Evolutionary conservation across 1,140 invertebrate genomes (phyloP).

Genomic region (Centruroides sculpturatus): DNA sequence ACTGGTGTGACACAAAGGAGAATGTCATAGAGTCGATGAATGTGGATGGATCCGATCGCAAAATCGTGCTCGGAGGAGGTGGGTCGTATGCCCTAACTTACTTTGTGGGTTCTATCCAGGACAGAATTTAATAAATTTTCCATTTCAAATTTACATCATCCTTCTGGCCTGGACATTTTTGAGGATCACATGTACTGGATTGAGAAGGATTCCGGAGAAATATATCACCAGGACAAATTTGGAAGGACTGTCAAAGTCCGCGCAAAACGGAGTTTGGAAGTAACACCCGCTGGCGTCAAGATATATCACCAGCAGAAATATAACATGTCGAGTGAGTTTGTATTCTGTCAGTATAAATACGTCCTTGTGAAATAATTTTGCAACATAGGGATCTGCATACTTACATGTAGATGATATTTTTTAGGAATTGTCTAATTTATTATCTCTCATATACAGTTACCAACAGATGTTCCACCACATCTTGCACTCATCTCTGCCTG

Average conservation of each 20-base stretch:
- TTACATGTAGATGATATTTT: too few relatives aligned
- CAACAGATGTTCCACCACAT: constrained; percentile 51
- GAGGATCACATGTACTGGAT: constrained; percentile 79
- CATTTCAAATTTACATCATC: constrained; percentile 37
- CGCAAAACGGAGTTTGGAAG: constrained; percentile 53
- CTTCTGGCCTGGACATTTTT: constrained; percentile 80
- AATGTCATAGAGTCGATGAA: constrained; percentile 83
- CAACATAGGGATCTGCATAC: too few relatives aligned
- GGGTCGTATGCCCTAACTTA: background rate
- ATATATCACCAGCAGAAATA: constrained; percentile 53
- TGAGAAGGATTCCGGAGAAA: constrained; percentile 62
- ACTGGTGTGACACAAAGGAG: constrained; percentile 90
- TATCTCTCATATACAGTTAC: constrained; percentile 27
- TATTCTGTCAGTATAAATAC: background rate
- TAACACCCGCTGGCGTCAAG: constrained; percentile 69
- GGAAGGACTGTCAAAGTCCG: constrained; percentile 76
- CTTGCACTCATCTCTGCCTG: constrained; percentile 82
- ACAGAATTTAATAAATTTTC: background rate
- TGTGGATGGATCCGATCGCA: constrained; percentile 62
- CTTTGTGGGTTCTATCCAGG: too few relatives aligned
- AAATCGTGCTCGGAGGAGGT: constrained; percentile 20
- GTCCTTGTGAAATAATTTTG: too few relatives aligned
- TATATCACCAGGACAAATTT: constrained; percentile 85
- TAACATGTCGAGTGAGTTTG: constrained; percentile 42
- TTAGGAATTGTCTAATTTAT: too few relatives aligned